Base-by-base conservation (phyloP, 2,113 vertebrate genomes). In the Tragelaphus strepsiceros region DNA sequence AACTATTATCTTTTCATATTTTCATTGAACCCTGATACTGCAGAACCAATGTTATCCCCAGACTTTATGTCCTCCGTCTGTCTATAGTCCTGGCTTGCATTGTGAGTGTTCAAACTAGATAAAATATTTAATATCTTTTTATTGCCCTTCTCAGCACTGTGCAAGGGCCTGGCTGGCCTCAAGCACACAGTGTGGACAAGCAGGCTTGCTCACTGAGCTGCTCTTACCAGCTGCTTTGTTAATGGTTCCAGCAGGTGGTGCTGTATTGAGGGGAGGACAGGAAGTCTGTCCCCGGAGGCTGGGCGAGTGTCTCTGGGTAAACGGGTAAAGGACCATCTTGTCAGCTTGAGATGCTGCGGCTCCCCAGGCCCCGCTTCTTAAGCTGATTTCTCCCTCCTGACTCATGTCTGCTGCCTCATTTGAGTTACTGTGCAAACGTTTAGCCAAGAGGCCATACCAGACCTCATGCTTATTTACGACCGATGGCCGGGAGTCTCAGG, bases 361-460 rank as follows among this genome's bases (percentile, higher is more conserved):
- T 86, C 83, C 67, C 80, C 2, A 2, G 35, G 12, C 58, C 86
- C 24, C 7, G 8, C 43, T 64, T 71, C 95, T 78, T 89, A 22
- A 84, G 91, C 82, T 91, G 39, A 84, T 97, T 80, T 96, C 88
- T 97, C 80, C 87, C 94, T 96, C 89, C 91, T 97, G 95, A 96
- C 89, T 98, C 91, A 91, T 39, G 78, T 92, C 91, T 97, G 88
- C 95, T 97, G 98, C 97, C 87, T 97, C 95, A 84, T 97, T 97
- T 98, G 94, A 97, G 96, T 97, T 97, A 96, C 96, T 93, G 91
- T 49, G 56, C 95, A 97, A 96, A 96, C 46, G 3, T 93, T 98
- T 95, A 94, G 96, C 96, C 91, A 89, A 97, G 91, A 91, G 96
- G 91, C 97, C 95, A 87, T 64, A 91, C 82, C 94, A 84, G 97